Base-by-base conservation (phyloP, 2,797 vertebrate species). In the Pangasius macronema region DNA sequence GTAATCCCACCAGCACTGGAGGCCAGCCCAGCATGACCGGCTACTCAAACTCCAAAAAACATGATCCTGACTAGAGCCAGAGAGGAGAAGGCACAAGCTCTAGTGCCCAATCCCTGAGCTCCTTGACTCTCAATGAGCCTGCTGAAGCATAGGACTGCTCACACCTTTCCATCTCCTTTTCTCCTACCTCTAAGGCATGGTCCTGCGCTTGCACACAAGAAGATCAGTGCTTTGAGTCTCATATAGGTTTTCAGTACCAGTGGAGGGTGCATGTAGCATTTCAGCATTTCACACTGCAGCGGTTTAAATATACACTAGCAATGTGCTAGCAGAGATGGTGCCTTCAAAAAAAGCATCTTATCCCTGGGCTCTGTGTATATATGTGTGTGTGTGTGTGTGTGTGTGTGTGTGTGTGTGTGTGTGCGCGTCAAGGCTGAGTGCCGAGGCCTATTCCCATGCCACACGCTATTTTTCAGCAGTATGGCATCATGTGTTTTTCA, bases 1-100 rank as follows among this genome's bases (percentile, higher is more conserved):
- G 92, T 93, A 94, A 95, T 92, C 92, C 93, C 90, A 88, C 24
- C 88, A 89, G 88, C 90, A 87, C 91, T 89, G 88, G 83, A 90
- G 53, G 70, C 89, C 30, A 90, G 89, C 87, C 70, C 75, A 82
- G 79, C 46, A 87, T 83, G 86, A 81, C 85, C 59, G 5, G 27
- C 27, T 61, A 36, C 53, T 73, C 84, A 57, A 67, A 36, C 22
- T 36, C 46, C 87, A 59, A 87, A 85, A 85, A 86, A 89, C 84
- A 88, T 80, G 85, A 73, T 85, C 84, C 63, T 88, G 87, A 89
- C 81, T 67, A 16, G 59, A 82, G 83, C 72, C 79, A 39, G n/a
- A 30, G 80, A 46, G 36, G 42, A 90, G 65, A 84, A 59, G 85
- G 70, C 16, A 80, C n/a, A 68, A 75, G 51, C 55, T 61, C 51